Evolutionary conservation across 2,113 vertebrate species (phyloP).

Genomic region (Dendrocopos noguchii): DNA sequence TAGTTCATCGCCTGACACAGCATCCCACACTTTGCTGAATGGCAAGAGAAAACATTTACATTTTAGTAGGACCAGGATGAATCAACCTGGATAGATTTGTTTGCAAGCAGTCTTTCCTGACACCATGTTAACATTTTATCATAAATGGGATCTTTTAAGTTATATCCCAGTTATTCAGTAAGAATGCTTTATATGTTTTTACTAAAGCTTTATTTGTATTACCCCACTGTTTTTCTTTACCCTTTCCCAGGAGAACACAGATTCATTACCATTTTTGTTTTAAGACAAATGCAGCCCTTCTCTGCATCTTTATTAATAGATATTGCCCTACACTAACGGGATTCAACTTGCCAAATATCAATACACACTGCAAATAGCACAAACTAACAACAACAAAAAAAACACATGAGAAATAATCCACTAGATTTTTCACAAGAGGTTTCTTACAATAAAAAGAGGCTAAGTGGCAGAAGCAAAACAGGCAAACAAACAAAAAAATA

Average conservation of each 20-base stretch:
- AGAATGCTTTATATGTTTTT: not conserved
- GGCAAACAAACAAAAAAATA: not conserved
- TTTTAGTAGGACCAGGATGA: not conserved
- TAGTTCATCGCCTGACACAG: slow-evolving; percentile 94
- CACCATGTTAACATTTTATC: not conserved
- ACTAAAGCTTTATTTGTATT: not conserved
- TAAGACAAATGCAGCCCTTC: not conserved
- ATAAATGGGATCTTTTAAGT: not conserved
- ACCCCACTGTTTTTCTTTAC: not conserved
- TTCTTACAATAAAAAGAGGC: not conserved
- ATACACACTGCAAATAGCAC: not conserved
- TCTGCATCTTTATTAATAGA: not conserved
- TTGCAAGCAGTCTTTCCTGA: not conserved
- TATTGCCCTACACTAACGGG: not conserved
- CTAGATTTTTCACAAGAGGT: not conserved
- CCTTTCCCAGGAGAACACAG: not conserved
- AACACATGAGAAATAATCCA: not conserved
- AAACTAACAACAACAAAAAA: not conserved
- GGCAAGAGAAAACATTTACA: slow-evolving; percentile 18
- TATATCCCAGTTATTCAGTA: not conserved
- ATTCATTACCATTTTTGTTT: not conserved
- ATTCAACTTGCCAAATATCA: not conserved
- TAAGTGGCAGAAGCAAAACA: not conserved
- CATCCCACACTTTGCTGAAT: slow-evolving; percentile 97
- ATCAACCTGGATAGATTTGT: not conserved